Conservation (phyloP, 2,888 invertebrate genomes). For the Drosophila atripex region DNA sequence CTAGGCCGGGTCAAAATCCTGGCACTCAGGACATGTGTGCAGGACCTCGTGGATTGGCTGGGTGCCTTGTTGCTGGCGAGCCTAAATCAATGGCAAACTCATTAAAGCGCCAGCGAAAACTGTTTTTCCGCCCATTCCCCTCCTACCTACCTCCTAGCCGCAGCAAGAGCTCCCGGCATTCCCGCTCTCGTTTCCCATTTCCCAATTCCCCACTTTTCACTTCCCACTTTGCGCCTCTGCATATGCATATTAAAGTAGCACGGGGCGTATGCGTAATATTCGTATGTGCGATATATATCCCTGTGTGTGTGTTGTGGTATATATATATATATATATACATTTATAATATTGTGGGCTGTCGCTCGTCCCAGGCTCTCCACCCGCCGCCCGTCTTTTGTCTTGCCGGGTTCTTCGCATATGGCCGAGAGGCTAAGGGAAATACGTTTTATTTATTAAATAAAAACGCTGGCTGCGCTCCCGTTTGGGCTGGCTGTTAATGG, state of each 20-base stretch:
- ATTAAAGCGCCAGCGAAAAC: constrained; percentile 59
- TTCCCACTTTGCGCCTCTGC: constrained; percentile 27
- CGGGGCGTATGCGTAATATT: constrained; percentile 63
- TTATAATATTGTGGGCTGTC: constrained; percentile 40
- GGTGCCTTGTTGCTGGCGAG: constrained; percentile 43
- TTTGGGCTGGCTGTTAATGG: constrained; percentile 47
- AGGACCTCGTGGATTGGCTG: constrained; percentile 45
- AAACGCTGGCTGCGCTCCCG: constrained; percentile 34
- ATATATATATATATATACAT: constrained; percentile 32
- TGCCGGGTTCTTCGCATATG: constrained; percentile 40
- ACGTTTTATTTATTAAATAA: constrained; percentile 70
- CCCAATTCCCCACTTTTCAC: constrained; percentile 8
- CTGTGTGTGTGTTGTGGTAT: neutral
- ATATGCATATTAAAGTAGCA: constrained; percentile 70
- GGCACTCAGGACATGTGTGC: constrained; percentile 5
- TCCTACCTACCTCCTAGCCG: constrained; percentile 42
- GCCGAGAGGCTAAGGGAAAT: constrained; percentile 54
- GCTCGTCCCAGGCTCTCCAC: constrained; percentile 1
- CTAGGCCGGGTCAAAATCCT: constrained; percentile 15
- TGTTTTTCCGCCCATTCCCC: constrained; percentile 33
- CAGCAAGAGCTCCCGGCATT: constrained; percentile 21
- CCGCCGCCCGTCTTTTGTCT: constrained; percentile 55
- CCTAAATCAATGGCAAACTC: constrained; percentile 75
- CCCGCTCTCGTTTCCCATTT: constrained; percentile 1
- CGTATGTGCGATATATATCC: constrained; percentile 22